Percentiles rank a stretch among this genome's conserved stretches.
phyloP scores from a whole-genome alignment of 2,797 vertebrate species.

The Acipenser transmontanus region DNA sequence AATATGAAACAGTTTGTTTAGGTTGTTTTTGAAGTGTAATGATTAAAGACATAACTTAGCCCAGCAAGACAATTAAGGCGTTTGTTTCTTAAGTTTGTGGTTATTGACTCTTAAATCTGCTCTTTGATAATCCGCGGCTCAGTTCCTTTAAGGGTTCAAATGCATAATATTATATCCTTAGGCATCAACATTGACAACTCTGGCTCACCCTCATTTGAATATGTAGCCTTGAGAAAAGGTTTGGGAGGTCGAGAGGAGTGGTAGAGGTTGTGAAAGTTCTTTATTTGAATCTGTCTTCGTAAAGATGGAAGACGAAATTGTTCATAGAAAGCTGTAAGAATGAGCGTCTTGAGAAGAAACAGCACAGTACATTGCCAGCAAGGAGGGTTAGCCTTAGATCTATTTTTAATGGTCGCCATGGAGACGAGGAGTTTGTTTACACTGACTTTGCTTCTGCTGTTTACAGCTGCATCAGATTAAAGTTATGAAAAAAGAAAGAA shows the following conservation, averaged over 20 bases:
- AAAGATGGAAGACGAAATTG: conserved; percentile 48
- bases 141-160: conserved; percentile 47
- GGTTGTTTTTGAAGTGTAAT: no score
- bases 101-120: conserved; percentile 32
- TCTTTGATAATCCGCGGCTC: conserved; percentile 38
- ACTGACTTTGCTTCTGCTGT: conserved; percentile 32
- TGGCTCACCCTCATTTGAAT: conserved; percentile 52
- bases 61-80: no score
- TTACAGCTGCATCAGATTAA: conserved; percentile 7
- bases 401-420: conserved; percentile 66
- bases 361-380: conserved; percentile 42
- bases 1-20: no score
- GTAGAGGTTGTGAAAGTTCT: conserved; percentile 15
- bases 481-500: not conserved
- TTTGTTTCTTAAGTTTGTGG: no score
- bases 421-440: conserved; percentile 57
- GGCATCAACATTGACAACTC: conserved; percentile 53
- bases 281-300: conserved; percentile 36
- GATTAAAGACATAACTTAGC: no score
- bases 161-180: conserved; percentile 50
- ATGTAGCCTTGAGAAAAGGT: conserved; percentile 45
- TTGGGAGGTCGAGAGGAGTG: conserved; percentile 9
- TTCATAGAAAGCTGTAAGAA: conserved; percentile 64
- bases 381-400: conserved; percentile 39
- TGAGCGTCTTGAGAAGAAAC: conserved; percentile 41